Percentiles rank a stretch among this genome's conserved stretches.
Evolutionary conservation across 2,888 invertebrate species (phyloP).

Genomic region (Shargacucullia verbasci): DNA sequence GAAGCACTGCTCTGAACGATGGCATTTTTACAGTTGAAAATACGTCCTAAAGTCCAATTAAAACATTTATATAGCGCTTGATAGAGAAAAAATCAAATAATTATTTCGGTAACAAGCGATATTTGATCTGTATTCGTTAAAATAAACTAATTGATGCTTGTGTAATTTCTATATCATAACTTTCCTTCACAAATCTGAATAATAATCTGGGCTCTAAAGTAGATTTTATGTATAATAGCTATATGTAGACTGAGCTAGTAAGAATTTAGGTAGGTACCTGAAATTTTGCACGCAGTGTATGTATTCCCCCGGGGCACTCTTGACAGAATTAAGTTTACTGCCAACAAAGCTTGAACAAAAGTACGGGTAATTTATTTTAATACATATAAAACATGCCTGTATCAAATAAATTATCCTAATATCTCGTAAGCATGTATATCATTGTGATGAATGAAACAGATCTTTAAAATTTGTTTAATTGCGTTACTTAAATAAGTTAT

Average conservation of each 20-base stretch:
- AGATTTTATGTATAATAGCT: conserved; percentile 2
- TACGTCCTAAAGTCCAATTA: conserved; percentile 3
- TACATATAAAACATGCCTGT: conserved; percentile 11
- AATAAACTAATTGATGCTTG: too few relatives aligned
- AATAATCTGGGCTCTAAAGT: conserved; percentile 27
- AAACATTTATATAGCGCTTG: too few relatives aligned
- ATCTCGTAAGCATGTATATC: conserved; percentile 22
- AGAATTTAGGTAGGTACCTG: conserved; percentile 32
- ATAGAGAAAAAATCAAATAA: too few relatives aligned
- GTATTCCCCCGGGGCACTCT: conserved; percentile 36
- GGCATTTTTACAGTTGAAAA: conserved; percentile 22
- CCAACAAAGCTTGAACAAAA: conserved; percentile 21
- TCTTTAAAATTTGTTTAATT: conserved; percentile 44
- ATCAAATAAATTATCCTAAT: conserved; percentile 20
- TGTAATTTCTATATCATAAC: too few relatives aligned
- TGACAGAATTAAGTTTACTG: conserved; percentile 36
- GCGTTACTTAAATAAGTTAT: conserved; percentile 42
- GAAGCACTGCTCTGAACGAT: conserved; percentile 4
- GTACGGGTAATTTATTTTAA: conserved; percentile 9
- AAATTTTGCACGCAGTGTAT: conserved; percentile 28
- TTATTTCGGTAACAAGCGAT: too few relatives aligned
- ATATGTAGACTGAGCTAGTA: neutral
- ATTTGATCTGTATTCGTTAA: too few relatives aligned
- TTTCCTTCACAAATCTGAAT: neutral
- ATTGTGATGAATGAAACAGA: conserved; percentile 33